Evolutionary conservation across 1,140 invertebrate genomes (phyloP), one percentile per base, ranked within the genome.

Genomic region (Ceratina australensis): DNA sequence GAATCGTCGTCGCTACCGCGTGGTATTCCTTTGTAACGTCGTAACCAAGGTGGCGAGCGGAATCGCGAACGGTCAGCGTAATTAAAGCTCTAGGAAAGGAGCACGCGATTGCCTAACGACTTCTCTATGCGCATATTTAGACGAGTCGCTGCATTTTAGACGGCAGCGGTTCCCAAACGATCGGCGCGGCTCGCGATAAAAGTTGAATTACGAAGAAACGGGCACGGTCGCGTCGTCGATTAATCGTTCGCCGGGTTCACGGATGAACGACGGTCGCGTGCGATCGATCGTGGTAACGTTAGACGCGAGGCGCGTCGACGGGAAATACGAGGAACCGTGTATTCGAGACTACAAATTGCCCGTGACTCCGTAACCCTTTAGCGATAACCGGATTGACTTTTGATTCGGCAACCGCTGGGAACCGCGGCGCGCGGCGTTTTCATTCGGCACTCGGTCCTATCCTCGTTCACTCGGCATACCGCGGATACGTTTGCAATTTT

Each of bases 81-180:
- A 91, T 89, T 89, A 77, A 87, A 91, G 84, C 86, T 86, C 84
- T 89, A 89, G 87, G 77, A 87, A 86, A 83, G 74, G 78, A 52
- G 68, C 77, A 60, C 86, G 84, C 84, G 82, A 86, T 90, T 89
- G 88, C 89, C 88, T 86, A 91, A 90, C 84, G 10, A 82, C 77
- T 72, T 80, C 83, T 88, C 87, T 90, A 90, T 89, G 87, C 84
- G 87, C 85, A 87, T 80, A 85, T 84, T 88, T 87, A 87, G 84
- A 84, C 80, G 85, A 72, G 56, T 56, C 57, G 56, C 26, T 79
- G 77, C 72, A 82, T 79, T 79, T 56, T 78, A 84, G 64, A 0
- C 2, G n/a, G n/a, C 76, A 78, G 81, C 72, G 73, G 78, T 79
- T 80, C 72, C 22, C 78, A 75, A 75, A 60, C 50, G 33, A 1